Evolutionary conservation across 2,888 invertebrate genomes (phyloP).

Genomic region (Pristionchus entomophagus): DNA sequence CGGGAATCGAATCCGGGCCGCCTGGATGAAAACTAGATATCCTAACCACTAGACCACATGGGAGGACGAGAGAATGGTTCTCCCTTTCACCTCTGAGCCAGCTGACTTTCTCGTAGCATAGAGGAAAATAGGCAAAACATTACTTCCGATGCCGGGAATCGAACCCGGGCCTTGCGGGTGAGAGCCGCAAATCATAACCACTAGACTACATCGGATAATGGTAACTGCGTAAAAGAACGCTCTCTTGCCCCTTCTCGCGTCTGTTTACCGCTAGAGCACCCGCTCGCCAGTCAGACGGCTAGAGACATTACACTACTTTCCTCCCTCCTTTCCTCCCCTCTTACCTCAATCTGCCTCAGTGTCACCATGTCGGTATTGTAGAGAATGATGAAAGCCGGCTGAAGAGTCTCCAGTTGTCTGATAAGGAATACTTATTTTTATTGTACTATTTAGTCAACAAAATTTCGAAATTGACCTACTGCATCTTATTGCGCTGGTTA

Average conservation of each 20-base stretch:
- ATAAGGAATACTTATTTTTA: no score
- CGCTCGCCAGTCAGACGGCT: background rate
- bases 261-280: background rate
- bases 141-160: conserved; percentile 64
- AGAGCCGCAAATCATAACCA: conserved; percentile 69
- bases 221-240: background rate
- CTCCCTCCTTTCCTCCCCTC: background rate
- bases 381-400: conserved; percentile 89
- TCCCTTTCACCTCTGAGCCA: conserved; percentile 22
- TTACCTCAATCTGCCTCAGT: conserved; percentile 90
- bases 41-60: conserved; percentile 68
- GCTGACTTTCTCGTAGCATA: background rate
- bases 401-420: conserved; percentile 65
- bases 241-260: background rate
- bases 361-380: conserved; percentile 91
- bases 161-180: conserved; percentile 69
- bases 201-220: conserved; percentile 61
- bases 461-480: background rate
- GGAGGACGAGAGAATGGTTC: background rate
- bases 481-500: conserved; percentile 19
- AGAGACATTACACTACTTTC: conserved; percentile 37
- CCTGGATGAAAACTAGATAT: conserved; percentile 67
- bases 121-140: conserved; percentile 1
- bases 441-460: background rate
- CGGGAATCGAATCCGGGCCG: conserved; percentile 70